Evolutionary conservation across 92 coral and sea anemone species (phyloP).

Genomic region (Desmophyllum pertusum): DNA sequence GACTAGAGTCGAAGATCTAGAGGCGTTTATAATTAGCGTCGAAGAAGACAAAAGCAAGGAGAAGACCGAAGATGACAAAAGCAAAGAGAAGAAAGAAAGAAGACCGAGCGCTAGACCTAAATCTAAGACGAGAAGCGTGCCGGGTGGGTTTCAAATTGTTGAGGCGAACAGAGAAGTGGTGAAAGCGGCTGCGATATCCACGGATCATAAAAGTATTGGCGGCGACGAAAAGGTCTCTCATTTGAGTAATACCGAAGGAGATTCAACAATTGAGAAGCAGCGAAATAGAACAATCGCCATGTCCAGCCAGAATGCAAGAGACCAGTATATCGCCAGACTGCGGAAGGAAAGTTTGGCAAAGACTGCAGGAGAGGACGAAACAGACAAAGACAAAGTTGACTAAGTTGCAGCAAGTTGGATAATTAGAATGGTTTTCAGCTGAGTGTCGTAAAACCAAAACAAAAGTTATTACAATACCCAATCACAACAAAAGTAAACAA

Average conservation of each 20-base stretch:
- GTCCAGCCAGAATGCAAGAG: slow-evolving; percentile 36
- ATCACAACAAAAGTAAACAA: too few relatives aligned
- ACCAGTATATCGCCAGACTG: slow-evolving; percentile 27
- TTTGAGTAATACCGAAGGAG: not conserved
- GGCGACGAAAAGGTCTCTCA: not conserved
- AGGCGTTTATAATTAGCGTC: slow-evolving; percentile 25
- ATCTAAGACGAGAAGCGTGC: not conserved
- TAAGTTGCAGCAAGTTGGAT: not conserved
- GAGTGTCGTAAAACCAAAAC: too few relatives aligned
- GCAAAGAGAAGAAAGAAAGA: not conserved
- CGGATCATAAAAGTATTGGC: not conserved
- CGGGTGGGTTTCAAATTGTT: slow-evolving; percentile 1
- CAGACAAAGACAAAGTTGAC: slow-evolving; percentile 10
- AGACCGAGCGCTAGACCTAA: slow-evolving; percentile 21
- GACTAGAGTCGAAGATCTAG: slow-evolving; percentile 20
- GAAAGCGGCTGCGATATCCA: slow-evolving; percentile 19
- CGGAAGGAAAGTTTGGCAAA: slow-evolving; percentile 1
- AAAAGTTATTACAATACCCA: too few relatives aligned
- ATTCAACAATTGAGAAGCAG: slow-evolving; percentile 17
- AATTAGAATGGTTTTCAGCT: too few relatives aligned
- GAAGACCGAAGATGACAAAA: not conserved
- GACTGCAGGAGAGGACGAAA: not conserved
- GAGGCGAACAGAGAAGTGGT: slow-evolving; percentile 12
- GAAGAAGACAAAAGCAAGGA: slow-evolving; percentile 30
- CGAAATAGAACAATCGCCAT: slow-evolving; percentile 16